Evolutionary conservation across 2,113 vertebrate species (phyloP), one percentile per base, ranked within the genome.

Genomic region (Amphiprion percula): DNA sequence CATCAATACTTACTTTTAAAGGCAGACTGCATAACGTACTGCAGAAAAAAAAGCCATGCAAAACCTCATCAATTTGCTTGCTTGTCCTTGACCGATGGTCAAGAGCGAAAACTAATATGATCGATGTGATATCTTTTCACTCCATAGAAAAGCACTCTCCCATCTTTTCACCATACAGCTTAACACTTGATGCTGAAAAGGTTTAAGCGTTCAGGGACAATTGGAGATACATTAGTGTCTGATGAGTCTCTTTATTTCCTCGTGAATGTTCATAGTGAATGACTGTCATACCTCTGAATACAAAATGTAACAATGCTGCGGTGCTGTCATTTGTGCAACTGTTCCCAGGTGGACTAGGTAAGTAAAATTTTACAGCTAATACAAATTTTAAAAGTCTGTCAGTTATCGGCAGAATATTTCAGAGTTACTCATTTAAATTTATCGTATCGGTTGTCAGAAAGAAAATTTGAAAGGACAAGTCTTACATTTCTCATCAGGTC

Each of bases 401-500:
- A 12, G 39, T 10, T 12, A 41, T 41, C 39, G 3, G 9, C 41
- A 11, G 41, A 23, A 1, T 8, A n/a, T 68, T 16, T 52, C 9
- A 50, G 55, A 30, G 53, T 49, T 11, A 2, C 30, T 33, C 14
- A 24, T 59, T 59, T 15, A 56, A 16, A 23, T 49, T 62, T 12
- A 58, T 21, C 7, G 2, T 9, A 47, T 56, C 60, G 50, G 19
- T 17, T 24, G 41, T 83, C 21, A 68, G 21, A 14, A 41, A 39
- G 9, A 44, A 14, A 46, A 52, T 24, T 24, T 41, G 23, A 56
- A 67, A 55, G 30, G 67, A 74, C 53, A 50, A n/a, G 33, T 1
- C 16, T n/a, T 77, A 17, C 26, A 74, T 69, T 55, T 71, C 69
- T 68, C 64, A 74, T 78, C 8, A 33, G 28, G 10, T 68, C 26